A percentile compares a stretch with the other conserved stretches of the same genome.
Evolutionary conservation across 2,113 vertebrate species (phyloP).

Genomic region (Rhynchomys soricoides): DNA sequence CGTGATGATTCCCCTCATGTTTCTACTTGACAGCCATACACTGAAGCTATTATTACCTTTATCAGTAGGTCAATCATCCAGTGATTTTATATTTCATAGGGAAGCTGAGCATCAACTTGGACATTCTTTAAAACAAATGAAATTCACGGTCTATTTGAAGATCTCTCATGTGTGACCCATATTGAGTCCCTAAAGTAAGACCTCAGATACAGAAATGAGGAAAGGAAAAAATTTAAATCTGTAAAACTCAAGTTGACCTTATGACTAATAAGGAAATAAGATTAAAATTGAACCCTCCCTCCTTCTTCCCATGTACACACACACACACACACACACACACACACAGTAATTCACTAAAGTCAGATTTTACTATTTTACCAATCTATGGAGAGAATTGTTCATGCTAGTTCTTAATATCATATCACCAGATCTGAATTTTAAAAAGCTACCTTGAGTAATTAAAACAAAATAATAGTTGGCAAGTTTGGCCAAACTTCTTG

Average conservation of each 20-base stretch:
- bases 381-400: not conserved
- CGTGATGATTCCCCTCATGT: not conserved
- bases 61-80: not conserved
- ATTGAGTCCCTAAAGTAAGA: not conserved
- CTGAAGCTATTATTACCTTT: not conserved
- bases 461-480: not conserved
- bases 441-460: not conserved
- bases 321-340: not conserved
- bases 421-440: constrained; percentile 3
- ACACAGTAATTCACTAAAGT: not conserved
- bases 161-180: not conserved
- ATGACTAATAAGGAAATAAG: not conserved
- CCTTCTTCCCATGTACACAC: not conserved
- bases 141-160: not conserved
- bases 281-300: not conserved
- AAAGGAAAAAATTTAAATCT: not conserved
- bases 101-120: not conserved
- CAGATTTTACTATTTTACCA: constrained; percentile 2
- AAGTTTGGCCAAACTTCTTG: not conserved
- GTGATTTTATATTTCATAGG: not conserved
- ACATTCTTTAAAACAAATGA: not conserved
- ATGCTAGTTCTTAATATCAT: not conserved
- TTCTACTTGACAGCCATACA: not conserved
- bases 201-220: not conserved
- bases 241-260: not conserved